A percentile compares a stretch with the other conserved stretches of the same genome.
phyloP scores from a whole-genome alignment of 2,113 vertebrate genomes.

The Ctenodactylus gundi region DNA sequence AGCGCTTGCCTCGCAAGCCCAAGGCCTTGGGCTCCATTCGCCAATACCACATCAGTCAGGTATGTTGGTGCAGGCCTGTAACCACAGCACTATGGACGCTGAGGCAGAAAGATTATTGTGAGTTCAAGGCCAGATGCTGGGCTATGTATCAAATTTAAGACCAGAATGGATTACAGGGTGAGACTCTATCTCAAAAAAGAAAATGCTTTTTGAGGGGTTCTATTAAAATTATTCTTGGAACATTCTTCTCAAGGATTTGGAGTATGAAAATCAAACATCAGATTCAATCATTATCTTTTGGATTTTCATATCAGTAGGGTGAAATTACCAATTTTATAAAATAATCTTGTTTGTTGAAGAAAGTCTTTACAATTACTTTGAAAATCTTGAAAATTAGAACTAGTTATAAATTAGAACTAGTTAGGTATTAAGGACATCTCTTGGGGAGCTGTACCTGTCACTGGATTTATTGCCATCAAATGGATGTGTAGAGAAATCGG shows the following conservation, averaged over 20 bases:
- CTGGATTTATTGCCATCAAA: conserved; percentile 28
- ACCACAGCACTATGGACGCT: too few species aligned
- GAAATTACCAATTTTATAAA: background rate
- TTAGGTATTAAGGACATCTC: background rate
- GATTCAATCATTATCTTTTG: background rate
- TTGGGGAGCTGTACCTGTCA: background rate
- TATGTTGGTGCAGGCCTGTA: too few species aligned
- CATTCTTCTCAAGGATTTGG: background rate
- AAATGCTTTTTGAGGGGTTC: background rate
- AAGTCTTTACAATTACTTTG: conserved; percentile 3
- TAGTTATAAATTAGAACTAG: background rate
- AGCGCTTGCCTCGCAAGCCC: too few species aligned
- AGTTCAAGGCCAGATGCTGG: too few species aligned
- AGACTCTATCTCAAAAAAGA: too few species aligned
- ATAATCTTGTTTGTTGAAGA: conserved; percentile 15
- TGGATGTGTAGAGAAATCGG: background rate
- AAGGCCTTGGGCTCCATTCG: too few species aligned
- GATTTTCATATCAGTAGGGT: background rate
- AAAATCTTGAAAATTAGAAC: conserved; percentile 10
- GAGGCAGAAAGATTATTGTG: too few species aligned
- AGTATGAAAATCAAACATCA: conserved; percentile 7
- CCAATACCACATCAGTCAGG: too few species aligned
- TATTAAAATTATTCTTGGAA: background rate
- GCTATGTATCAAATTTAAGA: too few species aligned
- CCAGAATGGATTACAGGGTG: too few species aligned